These are phyloP conservation scores for Papilio gigon DNA, from an alignment of 2,888 invertebrate genomes.

Conservation along the genomic window DNA sequence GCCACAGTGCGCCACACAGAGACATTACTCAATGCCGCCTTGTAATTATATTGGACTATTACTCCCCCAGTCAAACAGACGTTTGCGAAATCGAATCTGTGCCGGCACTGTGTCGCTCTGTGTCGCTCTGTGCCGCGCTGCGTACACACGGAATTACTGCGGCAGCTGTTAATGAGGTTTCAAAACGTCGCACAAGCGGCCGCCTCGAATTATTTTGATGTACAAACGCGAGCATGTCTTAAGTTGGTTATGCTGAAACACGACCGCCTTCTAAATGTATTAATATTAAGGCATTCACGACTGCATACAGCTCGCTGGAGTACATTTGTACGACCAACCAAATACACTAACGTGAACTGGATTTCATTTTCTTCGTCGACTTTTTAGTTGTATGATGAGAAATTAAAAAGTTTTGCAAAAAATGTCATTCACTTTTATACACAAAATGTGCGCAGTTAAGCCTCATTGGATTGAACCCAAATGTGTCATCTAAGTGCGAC, in stretches of 20 bases:
- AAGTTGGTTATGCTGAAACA: conserved; percentile 9
- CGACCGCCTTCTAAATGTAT: conserved; percentile 1
- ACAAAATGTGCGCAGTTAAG: too few relatives aligned
- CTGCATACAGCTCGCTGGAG: not conserved
- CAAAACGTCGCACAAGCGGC: conserved; percentile 30
- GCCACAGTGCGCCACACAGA: conserved; percentile 6
- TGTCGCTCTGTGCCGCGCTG: conserved; percentile 20
- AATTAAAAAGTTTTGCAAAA: too few relatives aligned
- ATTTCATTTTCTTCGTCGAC: not conserved
- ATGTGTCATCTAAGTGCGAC: not conserved
- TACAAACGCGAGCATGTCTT: conserved; percentile 8
- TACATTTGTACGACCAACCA: too few relatives aligned
- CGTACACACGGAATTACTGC: conserved; percentile 30
- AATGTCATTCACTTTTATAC: too few relatives aligned
- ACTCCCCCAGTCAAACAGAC: conserved; percentile 34
- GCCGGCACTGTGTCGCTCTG: conserved; percentile 7
- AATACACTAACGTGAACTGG: too few relatives aligned
- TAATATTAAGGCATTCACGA: not conserved
- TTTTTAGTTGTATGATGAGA: too few relatives aligned
- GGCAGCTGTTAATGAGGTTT: conserved; percentile 36
- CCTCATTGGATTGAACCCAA: not conserved
- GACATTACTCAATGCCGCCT: conserved; percentile 31
- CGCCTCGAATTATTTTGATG: conserved; percentile 22
- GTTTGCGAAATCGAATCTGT: conserved; percentile 36
- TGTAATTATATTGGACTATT: conserved; percentile 41